Conservation (phyloP, 1,140 invertebrate genomes). For the Drosophila mojavensis region DNA sequence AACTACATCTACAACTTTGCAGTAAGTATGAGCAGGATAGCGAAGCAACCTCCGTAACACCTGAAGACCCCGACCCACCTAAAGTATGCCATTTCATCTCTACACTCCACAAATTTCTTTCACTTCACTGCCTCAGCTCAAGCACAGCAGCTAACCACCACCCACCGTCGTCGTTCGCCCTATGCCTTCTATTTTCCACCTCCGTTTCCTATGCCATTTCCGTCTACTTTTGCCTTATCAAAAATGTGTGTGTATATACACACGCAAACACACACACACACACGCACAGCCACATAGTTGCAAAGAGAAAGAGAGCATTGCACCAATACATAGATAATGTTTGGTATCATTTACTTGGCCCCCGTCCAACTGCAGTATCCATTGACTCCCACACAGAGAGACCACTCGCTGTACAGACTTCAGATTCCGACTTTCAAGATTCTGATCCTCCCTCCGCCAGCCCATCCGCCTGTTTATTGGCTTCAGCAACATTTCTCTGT, state of each 20-base stretch:
- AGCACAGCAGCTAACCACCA: slow-evolving; percentile 22
- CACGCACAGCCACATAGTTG: slow-evolving; percentile 18
- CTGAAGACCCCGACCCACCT: slow-evolving; percentile 26
- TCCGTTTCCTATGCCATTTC: slow-evolving; percentile 75
- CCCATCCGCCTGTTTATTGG: slow-evolving; percentile 4
- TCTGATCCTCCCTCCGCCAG: not conserved
- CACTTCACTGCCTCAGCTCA: slow-evolving; percentile 61
- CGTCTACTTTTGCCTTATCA: slow-evolving; percentile 75
- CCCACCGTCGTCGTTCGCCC: not conserved
- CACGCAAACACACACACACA: slow-evolving; percentile 10
- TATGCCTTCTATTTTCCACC: slow-evolving; percentile 19
- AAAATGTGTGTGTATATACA: slow-evolving; percentile 58
- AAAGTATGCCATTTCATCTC: slow-evolving; percentile 33
- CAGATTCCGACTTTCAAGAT: slow-evolving; percentile 16
- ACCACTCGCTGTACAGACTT: slow-evolving; percentile 10
- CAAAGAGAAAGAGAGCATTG: slow-evolving; percentile 28
- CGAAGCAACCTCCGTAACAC: slow-evolving; percentile 48
- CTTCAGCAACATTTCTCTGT: slow-evolving; percentile 36
- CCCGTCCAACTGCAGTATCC: slow-evolving; percentile 48
- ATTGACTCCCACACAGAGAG: slow-evolving; percentile 28
- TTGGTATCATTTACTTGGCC: slow-evolving; percentile 66
- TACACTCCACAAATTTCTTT: slow-evolving; percentile 64
- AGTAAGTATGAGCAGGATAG: slow-evolving; percentile 66
- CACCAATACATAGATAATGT: slow-evolving; percentile 56
- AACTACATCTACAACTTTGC: slow-evolving; percentile 47